phyloP scores from a whole-genome alignment of 2,797 vertebrate species.

The Myotis findleyi region DNA sequence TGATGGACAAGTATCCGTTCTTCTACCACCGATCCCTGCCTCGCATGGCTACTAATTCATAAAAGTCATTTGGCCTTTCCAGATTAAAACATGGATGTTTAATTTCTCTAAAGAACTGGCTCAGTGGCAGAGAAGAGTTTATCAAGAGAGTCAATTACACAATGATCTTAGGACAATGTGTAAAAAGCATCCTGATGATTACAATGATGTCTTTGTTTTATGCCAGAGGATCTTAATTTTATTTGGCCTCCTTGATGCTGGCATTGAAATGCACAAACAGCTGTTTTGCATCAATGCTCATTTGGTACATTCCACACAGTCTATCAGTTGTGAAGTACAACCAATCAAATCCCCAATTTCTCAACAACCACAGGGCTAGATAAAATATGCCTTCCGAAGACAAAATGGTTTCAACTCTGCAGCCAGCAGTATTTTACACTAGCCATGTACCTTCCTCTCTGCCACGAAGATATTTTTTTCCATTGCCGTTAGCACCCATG shows the following conservation, averaged over 20 bases:
- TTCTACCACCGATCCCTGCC: not conserved
- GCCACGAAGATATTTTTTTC: not conserved
- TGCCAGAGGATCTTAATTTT: constrained; percentile 71
- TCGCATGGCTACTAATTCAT: not conserved
- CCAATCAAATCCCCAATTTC: constrained; percentile 61
- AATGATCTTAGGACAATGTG: constrained; percentile 56
- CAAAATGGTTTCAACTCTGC: not conserved
- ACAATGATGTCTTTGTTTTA: constrained; percentile 72
- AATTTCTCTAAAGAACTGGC: constrained; percentile 58
- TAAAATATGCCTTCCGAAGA: constrained; percentile 45
- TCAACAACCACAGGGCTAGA: constrained; percentile 46
- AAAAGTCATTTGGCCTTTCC: constrained; percentile 24
- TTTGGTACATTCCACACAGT: constrained; percentile 59
- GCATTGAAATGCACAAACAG: constrained; percentile 67
- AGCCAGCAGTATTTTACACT: not conserved
- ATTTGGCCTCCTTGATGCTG: constrained; percentile 68
- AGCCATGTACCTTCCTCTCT: not conserved
- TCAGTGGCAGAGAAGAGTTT: constrained; percentile 52
- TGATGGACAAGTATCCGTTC: not conserved
- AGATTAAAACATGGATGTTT: constrained; percentile 26
- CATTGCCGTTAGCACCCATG: constrained; percentile 50
- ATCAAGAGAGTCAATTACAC: constrained; percentile 61
- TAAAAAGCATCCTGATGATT: constrained; percentile 57
- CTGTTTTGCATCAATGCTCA: constrained; percentile 70
- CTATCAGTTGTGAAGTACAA: constrained; percentile 60